Evolutionary conservation across 2,797 vertebrate species (phyloP).

Genomic region (Hafferia zeledoni): DNA sequence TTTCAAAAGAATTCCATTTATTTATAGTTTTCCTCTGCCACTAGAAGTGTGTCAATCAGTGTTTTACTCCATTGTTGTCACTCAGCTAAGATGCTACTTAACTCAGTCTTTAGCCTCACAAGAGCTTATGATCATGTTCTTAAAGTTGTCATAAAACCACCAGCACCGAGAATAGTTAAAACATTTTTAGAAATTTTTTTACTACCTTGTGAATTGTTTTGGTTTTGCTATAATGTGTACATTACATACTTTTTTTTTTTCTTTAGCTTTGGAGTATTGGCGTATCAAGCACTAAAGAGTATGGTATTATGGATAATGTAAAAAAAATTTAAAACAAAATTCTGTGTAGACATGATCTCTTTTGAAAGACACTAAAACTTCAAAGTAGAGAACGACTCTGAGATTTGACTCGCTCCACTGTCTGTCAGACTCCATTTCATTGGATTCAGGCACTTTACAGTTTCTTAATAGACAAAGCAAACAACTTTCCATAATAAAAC

Average conservation of each 20-base stretch:
- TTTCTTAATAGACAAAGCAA: constrained; percentile 22
- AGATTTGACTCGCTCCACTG: background rate
- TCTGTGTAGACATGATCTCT: background rate
- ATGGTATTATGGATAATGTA: background rate
- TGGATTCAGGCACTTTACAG: background rate
- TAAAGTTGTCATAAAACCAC: background rate
- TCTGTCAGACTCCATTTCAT: background rate
- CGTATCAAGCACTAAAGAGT: background rate
- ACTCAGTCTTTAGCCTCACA: background rate
- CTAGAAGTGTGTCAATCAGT: background rate
- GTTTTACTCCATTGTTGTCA: background rate
- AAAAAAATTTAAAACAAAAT: background rate
- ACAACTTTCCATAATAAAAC: constrained; percentile 19
- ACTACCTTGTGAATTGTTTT: background rate
- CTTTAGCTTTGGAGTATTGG: background rate
- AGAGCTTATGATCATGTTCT: background rate
- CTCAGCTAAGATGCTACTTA: background rate
- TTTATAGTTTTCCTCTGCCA: background rate
- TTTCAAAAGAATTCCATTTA: background rate
- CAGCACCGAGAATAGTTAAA: background rate
- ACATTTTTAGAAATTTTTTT: background rate
- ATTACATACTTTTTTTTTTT: background rate
- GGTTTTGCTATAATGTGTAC: background rate
- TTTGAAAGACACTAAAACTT: background rate
- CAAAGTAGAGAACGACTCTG: background rate